A percentile compares a stretch with the other conserved stretches of the same genome.
phyloP scores from a whole-genome alignment of 2,888 invertebrate species.

The Caenorhabditis sp. region DNA sequence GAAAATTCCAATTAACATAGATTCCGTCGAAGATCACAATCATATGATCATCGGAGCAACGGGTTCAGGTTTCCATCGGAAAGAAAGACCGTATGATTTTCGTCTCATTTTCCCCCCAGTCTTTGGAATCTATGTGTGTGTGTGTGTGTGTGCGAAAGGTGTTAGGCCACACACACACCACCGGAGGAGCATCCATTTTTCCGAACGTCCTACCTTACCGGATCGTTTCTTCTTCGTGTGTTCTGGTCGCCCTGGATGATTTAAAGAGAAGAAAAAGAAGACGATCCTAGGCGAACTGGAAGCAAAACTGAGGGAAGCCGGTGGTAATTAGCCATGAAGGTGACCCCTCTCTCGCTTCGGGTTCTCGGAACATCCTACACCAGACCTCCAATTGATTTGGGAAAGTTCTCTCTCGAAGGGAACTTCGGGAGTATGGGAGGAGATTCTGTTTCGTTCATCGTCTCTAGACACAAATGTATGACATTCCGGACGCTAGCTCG shows the following conservation, averaged over 20 bases:
- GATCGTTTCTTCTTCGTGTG: slow-evolving; percentile 5
- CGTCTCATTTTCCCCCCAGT: not conserved
- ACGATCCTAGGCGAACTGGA: slow-evolving; percentile 4
- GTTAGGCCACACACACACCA: slow-evolving; percentile 45
- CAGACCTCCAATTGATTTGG: slow-evolving; percentile 46
- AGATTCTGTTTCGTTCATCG: not conserved
- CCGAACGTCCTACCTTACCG: slow-evolving; percentile 16
- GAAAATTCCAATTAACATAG: no score
- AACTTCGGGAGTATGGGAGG: not conserved
- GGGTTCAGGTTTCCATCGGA: no score
- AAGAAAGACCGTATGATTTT: no score
- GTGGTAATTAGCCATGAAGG: slow-evolving; percentile 46
- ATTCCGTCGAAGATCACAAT: no score
- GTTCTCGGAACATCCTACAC: not conserved
- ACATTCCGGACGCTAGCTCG: no score
- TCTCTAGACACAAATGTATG: no score
- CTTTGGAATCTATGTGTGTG: slow-evolving; percentile 18
- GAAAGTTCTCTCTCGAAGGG: slow-evolving; percentile 38
- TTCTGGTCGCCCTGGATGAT: slow-evolving; percentile 19
- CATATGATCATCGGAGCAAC: not conserved
- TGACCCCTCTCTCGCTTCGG: slow-evolving; percentile 7
- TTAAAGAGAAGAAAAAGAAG: not conserved
- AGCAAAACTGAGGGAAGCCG: not conserved
- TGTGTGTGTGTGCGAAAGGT: slow-evolving; percentile 68
- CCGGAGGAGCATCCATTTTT: not conserved